These are phyloP conservation scores for Gasterosteus aculeatus DNA, from an alignment of 2,113 vertebrate species.

Conservation along the genomic window DNA sequence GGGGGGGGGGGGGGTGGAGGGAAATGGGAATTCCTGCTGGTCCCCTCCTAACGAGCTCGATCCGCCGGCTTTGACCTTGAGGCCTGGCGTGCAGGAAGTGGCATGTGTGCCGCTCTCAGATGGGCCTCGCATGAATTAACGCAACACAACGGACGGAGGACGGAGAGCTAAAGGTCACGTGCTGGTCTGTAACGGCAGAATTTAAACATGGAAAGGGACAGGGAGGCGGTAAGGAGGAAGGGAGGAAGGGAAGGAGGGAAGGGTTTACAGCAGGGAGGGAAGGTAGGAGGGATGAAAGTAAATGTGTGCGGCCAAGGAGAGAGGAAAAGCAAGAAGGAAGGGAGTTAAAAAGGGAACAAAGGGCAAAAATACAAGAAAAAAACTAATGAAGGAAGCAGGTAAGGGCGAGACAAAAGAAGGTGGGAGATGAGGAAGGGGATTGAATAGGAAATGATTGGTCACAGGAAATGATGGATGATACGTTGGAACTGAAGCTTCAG, in stretches of 20 bases:
- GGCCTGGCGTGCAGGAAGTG: constrained; percentile 9
- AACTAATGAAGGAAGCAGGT: neutral
- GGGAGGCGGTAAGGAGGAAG: neutral
- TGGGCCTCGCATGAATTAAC: neutral
- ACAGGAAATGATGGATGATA: neutral
- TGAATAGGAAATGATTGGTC: neutral
- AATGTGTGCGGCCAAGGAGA: neutral
- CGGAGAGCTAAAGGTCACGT: neutral
- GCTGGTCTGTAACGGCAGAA: neutral
- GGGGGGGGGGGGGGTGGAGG: neutral
- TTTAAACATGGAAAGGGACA: neutral
- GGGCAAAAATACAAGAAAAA: neutral
- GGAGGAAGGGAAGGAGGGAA: neutral
- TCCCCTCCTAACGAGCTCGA: constrained; percentile 48
- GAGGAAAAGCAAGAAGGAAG: neutral
- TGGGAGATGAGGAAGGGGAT: neutral
- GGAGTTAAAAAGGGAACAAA: neutral
- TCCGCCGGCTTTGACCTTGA: constrained; percentile 28
- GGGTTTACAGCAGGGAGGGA: neutral
- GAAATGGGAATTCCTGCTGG: constrained; percentile 26
- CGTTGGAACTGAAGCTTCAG: neutral
- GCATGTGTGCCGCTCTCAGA: neutral
- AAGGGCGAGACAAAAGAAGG: neutral
- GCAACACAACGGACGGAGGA: neutral
- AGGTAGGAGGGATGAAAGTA: neutral